Percentiles rank a stretch among this genome's conserved stretches.
These are phyloP conservation scores for Acanthosepion lycidas DNA, from an alignment of 2,888 invertebrate species.

Conservation along the genomic window DNA sequence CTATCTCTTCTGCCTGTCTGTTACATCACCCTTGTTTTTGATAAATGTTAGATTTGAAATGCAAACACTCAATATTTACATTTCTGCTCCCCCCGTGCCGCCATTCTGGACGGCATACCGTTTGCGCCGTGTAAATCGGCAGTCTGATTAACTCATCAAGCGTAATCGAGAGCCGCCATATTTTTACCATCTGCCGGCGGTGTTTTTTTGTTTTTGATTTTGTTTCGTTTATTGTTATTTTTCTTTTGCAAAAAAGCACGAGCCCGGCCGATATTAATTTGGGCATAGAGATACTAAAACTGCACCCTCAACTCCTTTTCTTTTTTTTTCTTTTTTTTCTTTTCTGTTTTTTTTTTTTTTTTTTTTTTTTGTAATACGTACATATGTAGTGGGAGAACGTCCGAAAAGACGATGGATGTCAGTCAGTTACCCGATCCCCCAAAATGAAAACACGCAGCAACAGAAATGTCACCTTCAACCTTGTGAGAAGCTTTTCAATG, in stretches of 20 bases:
- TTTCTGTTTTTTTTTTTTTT: neutral
- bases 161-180: neutral
- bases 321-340: neutral
- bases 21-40: constrained; percentile 33
- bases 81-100: neutral
- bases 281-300: neutral
- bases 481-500: neutral
- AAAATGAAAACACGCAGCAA: neutral
- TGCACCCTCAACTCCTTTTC: neutral
- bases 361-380: neutral
- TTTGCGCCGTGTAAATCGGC: constrained; percentile 4
- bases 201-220: neutral
- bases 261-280: constrained; percentile 21
- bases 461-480: constrained; percentile 1
- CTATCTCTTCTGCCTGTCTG: constrained; percentile 8
- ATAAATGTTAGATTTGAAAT: constrained; percentile 9
- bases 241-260: constrained; percentile 2
- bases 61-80: constrained; percentile 33
- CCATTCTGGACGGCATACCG: neutral
- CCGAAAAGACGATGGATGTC: neutral
- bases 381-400: neutral
- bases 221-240: neutral
- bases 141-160: neutral
- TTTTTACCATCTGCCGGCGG: neutral
- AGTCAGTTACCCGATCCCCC: constrained; percentile 20